Evolutionary conservation across 1,140 invertebrate genomes (phyloP), one percentile per base, ranked within the genome.

Genomic region (Nasonia vitripennis): DNA sequence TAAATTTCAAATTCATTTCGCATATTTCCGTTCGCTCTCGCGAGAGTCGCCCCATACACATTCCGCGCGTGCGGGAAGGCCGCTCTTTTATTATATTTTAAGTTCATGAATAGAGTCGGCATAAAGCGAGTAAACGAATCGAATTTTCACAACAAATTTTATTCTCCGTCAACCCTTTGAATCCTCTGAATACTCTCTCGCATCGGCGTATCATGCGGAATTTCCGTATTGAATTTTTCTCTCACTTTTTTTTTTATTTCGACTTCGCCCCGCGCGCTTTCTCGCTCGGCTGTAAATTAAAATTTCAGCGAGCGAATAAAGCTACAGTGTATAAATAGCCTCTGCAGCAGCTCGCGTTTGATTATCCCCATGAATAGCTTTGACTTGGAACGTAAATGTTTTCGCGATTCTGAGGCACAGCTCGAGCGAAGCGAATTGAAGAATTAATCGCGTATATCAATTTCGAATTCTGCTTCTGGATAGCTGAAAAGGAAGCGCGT

Each of bases 121-220:
- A 62, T 62, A 62, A 62, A 62, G 55, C 55, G 20, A 27, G 27
- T 62, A 62, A 62, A 62, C 55, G 14, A 20, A 62, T 62, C n/a
- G 55, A 62, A 62, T 62, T 62, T 62, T 62, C 55, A 62, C 55
- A 62, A 62, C 55, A 62, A 62, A 62, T 62, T 62, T 62, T 62
- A 62, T 62, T 62, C 55, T 3, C 20, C 17, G 17, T 62, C 55
- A 62, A 62, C 17, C 6, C 55, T 62, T 62, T 62, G 55, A 62
- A 62, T 62, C 20, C 14, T 62, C 20, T 62, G 55, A 62, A 62
- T 62, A n/a, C 55, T 0, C 17, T 62, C 17, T 62, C 17, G 55
- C 55, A 62, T 62, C 17, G 55, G 55, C 20, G 6, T 62, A 20
- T 20, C 17, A 62, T 62, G n/a, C 17, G 17, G 17, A 20, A 62